phyloP scores from a whole-genome alignment of 2,888 invertebrate genomes.

The Drosophila emarginata region DNA sequence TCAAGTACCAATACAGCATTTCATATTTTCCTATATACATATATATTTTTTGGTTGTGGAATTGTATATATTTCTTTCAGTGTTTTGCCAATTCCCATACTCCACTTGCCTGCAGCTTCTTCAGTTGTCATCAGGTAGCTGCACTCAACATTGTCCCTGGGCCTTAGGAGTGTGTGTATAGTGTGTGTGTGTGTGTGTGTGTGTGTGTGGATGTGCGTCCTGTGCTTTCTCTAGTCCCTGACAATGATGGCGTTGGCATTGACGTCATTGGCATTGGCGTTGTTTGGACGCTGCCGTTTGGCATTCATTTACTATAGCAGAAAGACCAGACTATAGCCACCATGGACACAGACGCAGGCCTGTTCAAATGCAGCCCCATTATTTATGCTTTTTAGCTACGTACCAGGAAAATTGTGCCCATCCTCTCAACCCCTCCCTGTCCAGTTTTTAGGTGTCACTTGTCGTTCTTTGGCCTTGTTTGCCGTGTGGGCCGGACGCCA shows the following conservation, averaged over 20 bases:
- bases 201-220: conserved; percentile 18
- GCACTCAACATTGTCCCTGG: conserved; percentile 47
- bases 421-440: conserved; percentile 1
- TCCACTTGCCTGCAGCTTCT: conserved; percentile 12
- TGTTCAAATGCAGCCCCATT: conserved; percentile 53
- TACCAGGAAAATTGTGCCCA: conserved; percentile 34
- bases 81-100: neutral
- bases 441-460: conserved; percentile 18
- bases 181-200: conserved; percentile 14
- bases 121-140: conserved; percentile 39
- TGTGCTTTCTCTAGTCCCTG: conserved; percentile 25
- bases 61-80: neutral
- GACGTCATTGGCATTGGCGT: conserved; percentile 73
- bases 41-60: no score
- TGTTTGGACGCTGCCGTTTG: conserved; percentile 58
- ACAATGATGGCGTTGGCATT: conserved; percentile 69
- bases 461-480: conserved; percentile 16
- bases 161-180: conserved; percentile 24
- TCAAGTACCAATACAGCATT: no score
- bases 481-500: conserved; percentile 38
- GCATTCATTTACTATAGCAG: conserved; percentile 58
- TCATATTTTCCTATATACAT: no score
- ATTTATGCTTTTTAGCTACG: conserved; percentile 74
- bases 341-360: conserved; percentile 13
- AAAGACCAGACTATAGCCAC: neutral